These are phyloP conservation scores for Scaptomyza montana DNA, from an alignment of 1,140 invertebrate species.

Conservation along the genomic window DNA sequence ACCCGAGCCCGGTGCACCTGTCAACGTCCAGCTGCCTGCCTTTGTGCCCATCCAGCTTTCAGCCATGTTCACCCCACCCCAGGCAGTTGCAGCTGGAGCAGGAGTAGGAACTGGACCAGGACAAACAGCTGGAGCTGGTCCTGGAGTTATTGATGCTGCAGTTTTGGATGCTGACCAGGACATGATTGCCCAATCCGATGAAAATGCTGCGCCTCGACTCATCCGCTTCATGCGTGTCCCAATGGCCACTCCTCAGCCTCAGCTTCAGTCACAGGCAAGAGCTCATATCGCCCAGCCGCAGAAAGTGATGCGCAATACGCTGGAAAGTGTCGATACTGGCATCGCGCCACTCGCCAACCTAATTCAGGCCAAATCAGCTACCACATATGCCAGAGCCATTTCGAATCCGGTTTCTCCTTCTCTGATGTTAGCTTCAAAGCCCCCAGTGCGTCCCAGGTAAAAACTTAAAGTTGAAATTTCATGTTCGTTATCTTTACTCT, in stretches of 20 bases:
- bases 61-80: slow-evolving; percentile 69
- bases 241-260: background rate
- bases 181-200: slow-evolving; percentile 2
- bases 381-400: background rate
- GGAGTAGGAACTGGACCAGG: background rate
- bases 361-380: slow-evolving; percentile 34
- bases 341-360: slow-evolving; percentile 44
- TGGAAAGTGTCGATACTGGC: slow-evolving; percentile 65
- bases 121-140: background rate
- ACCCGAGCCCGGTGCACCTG: slow-evolving; percentile 37
- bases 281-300: background rate
- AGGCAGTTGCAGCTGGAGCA: slow-evolving; percentile 2
- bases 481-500: too few relatives aligned
- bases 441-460: slow-evolving; percentile 37
- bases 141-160: background rate
- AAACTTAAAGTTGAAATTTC: background rate
- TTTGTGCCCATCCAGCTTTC: slow-evolving; percentile 76
- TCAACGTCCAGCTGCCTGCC: slow-evolving; percentile 67
- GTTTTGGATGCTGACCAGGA: slow-evolving; percentile 7
- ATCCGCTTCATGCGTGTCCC: slow-evolving; percentile 56
- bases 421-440: background rate
- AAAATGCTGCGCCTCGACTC: slow-evolving; percentile 25
- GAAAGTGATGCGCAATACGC: slow-evolving; percentile 58
- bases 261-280: background rate
- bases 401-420: background rate